Evolutionary conservation across 2,113 vertebrate species (phyloP), one percentile per base, ranked within the genome.

Genomic region (Stegastes partitus): DNA sequence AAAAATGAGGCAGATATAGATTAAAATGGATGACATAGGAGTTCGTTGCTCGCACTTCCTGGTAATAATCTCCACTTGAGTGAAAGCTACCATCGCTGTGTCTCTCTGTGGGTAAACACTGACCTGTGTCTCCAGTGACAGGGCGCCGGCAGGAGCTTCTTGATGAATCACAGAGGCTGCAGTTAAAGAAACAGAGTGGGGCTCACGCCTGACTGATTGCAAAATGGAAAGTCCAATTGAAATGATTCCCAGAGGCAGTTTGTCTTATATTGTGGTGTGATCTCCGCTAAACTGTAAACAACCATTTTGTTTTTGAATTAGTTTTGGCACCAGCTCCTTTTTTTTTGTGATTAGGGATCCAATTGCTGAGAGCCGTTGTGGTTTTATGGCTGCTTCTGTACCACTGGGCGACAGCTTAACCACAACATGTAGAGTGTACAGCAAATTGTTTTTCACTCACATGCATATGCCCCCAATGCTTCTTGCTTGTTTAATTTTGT

Each of bases 181-280:
- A 47, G 62, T 80, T 62, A 54, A 44, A 78, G 28, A 68, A 49
- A 68, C 73, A 69, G 62, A 84, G 65, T 44, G 56, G 68, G 26
- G 14, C 22, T 62, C 68, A 53, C 23, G 58, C 45, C 68, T 68
- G 63, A 68, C 62, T 81, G 77, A 75, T 73, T 65, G 44, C 64
- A 73, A 66, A 83, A 80, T 49, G 22, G 56, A 83, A 85, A 72
- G 45, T 82, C 49, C 54, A 84, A 81, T 61, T 82, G 75, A 74
- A 80, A 82, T 56, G n/a, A 78, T 79, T 88, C 81, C 84, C 81
- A 57, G 65, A 22, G 81, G 81, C 76, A 74, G 54, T 9, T 71
- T 72, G 63, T 65, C 49, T 71, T 39, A 57, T 64, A 63, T 59
- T 37, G 57, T 62, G 28, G 23, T 64, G 26, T 66, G 73, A 84